Conservation (phyloP, 2,797 vertebrate species). For the Antrozous pallidus region DNA sequence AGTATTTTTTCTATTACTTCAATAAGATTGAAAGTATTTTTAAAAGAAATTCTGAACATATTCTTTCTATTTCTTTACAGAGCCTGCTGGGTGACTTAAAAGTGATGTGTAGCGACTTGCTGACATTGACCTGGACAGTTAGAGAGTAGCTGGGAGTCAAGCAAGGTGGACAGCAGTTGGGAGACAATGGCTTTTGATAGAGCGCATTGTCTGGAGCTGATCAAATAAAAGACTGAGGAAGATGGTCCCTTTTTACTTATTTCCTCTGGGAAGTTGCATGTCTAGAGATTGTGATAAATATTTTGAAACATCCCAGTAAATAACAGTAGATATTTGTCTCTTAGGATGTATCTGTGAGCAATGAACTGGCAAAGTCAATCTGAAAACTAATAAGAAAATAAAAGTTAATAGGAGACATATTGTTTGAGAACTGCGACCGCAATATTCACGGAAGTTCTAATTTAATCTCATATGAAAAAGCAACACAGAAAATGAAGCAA, state of each 20-base stretch:
- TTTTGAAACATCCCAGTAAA: conserved; percentile 48
- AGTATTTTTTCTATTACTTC: background rate
- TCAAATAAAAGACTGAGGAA: conserved; percentile 25
- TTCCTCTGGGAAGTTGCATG: background rate
- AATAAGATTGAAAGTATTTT: background rate
- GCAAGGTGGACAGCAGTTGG: background rate
- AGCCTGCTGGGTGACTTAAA: background rate
- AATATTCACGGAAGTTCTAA: conserved; percentile 30
- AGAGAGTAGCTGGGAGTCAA: background rate
- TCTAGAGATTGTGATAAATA: conserved; percentile 23
- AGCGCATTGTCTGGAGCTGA: background rate
- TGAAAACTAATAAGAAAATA: conserved; percentile 55
- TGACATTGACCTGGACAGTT: conserved; percentile 13
- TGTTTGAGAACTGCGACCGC: conserved; percentile 9
- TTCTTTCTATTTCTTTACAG: background rate
- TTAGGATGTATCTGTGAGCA: conserved; percentile 10
- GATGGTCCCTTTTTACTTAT: background rate
- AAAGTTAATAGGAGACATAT: conserved; percentile 56
- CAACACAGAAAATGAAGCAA: conserved; percentile 39
- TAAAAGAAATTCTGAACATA: background rate
- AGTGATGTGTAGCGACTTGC: background rate
- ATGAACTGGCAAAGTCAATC: background rate
- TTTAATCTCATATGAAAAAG: conserved; percentile 39
- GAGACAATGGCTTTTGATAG: background rate
- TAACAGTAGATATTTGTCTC: conserved; percentile 57